Base-by-base conservation (phyloP, 2,888 invertebrate genomes). In the Mallateleia sp. region DNA sequence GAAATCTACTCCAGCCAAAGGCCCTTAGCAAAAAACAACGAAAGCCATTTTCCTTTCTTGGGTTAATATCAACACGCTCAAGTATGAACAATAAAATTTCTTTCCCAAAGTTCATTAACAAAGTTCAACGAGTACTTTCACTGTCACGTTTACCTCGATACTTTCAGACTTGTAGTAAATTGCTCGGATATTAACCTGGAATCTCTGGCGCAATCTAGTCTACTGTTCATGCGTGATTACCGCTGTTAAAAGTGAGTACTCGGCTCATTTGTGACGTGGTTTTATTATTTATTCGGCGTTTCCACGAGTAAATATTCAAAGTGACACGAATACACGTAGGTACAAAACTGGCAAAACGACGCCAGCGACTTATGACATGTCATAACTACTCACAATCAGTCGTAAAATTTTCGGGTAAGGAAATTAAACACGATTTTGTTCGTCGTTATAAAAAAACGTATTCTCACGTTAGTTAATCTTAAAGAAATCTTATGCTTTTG, bases 251-350 rank as follows among this genome's bases (percentile, higher is more conserved):
- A 58, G 47, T 52, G 54, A 69, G 22, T 5, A 11, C 32, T 32
- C 32, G 32, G 32, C 32, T 32, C 32, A 32, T 32, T 32, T 24
- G n/a, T 42, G 34, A 50, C 38, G 25, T 42, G 28, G 20, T 52
- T 69, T 50, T 71, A 79, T 71, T 80, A 80, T 80, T 71, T 71
- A 80, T 80, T 54, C 62, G 22, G 60, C 38, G 42, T 60, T 79
- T 79, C 71, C 54, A 62, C 62, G 64, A 25, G 67, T 79, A 60
- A 71, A 80, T 72, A 74, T 74, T 81, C 72, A 38, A 56, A 24
- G 42, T 62, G 79, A 71, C 79, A 54, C 54, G 72, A 72, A 64
- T 56, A 80, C 47, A 34, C 80, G 62, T 79, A 54, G 45, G 22
- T 58, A 38, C 67, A 64, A 81, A 74, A 58, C 66, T 56, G 74